Conservation (phyloP, 2,113 vertebrate species). For the Periophthalmodon schlosseri region DNA sequence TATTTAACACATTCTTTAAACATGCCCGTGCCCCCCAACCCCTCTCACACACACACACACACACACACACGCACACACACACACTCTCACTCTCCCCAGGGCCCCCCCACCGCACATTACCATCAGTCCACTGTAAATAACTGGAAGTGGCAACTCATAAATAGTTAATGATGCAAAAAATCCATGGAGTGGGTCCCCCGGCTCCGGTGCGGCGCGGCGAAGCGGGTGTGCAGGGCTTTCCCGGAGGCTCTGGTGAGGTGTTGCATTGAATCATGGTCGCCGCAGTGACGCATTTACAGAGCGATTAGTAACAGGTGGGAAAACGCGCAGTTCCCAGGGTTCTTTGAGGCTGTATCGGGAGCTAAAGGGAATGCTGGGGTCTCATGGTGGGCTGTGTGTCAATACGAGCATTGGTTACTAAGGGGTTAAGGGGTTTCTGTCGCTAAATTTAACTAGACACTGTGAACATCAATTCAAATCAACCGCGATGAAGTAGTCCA, state of each 20-base stretch:
- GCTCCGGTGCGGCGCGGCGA: slow-evolving; percentile 38
- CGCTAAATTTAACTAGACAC: no score
- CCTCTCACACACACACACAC: slow-evolving; percentile 26
- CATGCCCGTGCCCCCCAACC: slow-evolving; percentile 18
- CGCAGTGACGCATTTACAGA: slow-evolving; percentile 63
- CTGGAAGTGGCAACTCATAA: slow-evolving; percentile 90
- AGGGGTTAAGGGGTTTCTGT: neutral
- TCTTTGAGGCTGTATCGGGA: slow-evolving; percentile 57
- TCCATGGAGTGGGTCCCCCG: slow-evolving; percentile 78
- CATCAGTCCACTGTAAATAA: slow-evolving; percentile 90
- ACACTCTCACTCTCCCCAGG: slow-evolving; percentile 66
- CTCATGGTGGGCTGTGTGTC: slow-evolving; percentile 40
- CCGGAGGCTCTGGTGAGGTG: slow-evolving; percentile 66
- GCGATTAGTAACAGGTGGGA: slow-evolving; percentile 79
- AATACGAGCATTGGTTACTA: slow-evolving; percentile 20
- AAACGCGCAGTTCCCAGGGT: slow-evolving; percentile 59
- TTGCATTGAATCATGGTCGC: slow-evolving; percentile 69
- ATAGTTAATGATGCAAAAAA: slow-evolving; percentile 86
- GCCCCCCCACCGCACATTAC: slow-evolving; percentile 75
- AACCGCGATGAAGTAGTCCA: no score
- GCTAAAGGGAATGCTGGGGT: slow-evolving; percentile 56
- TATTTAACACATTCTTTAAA: slow-evolving; percentile 72
- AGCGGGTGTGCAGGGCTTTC: slow-evolving; percentile 48
- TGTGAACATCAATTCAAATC: no score
- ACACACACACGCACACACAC: slow-evolving; percentile 51